Evolutionary conservation across 2,113 vertebrate genomes (phyloP).

Genomic region (Mesembrinibis cayennensis): DNA sequence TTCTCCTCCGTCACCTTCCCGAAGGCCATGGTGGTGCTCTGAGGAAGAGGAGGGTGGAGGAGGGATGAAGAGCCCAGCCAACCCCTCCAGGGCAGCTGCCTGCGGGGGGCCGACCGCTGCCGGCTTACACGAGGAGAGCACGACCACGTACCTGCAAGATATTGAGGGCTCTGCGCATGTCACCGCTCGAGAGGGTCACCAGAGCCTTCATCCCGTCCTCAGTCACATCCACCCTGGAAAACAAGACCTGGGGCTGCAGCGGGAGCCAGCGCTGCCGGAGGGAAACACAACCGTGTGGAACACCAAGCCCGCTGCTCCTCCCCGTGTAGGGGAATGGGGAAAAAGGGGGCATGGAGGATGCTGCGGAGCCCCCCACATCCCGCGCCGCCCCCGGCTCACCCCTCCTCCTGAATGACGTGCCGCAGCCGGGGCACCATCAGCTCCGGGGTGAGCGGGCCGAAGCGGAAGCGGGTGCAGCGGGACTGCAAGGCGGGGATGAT

Average conservation of each 20-base stretch:
- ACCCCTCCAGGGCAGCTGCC: neutral
- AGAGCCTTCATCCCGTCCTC: slow-evolving; percentile 95
- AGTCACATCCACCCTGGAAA: slow-evolving; percentile 84
- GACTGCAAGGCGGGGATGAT: slow-evolving; percentile 98
- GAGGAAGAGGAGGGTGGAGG: neutral
- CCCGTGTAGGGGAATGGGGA: accelerated
- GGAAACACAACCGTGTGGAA: accelerated
- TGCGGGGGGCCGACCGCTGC: neutral
- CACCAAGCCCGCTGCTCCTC: neutral
- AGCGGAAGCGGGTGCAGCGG: slow-evolving; percentile 94
- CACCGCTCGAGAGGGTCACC: slow-evolving; percentile 90
- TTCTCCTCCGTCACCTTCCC: slow-evolving; percentile 90
- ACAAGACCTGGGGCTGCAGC: neutral
- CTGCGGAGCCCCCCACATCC: accelerated
- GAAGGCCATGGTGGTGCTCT: slow-evolving; percentile 97
- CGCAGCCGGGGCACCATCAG: slow-evolving; percentile 94
- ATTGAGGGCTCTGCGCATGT: slow-evolving; percentile 95
- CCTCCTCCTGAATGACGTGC: slow-evolving; percentile 86
- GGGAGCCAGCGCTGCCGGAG: neutral
- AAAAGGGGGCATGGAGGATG: accelerated
- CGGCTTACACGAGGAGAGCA: accelerated
- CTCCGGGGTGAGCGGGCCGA: slow-evolving; percentile 87
- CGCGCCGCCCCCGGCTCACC: slow-evolving; percentile 55
- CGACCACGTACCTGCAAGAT: slow-evolving; percentile 84
- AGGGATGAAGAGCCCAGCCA: neutral